Percentiles rank a stretch among this genome's conserved stretches.
phyloP scores from a whole-genome alignment of 2,888 invertebrate species.

The Tyria jacobaeae region DNA sequence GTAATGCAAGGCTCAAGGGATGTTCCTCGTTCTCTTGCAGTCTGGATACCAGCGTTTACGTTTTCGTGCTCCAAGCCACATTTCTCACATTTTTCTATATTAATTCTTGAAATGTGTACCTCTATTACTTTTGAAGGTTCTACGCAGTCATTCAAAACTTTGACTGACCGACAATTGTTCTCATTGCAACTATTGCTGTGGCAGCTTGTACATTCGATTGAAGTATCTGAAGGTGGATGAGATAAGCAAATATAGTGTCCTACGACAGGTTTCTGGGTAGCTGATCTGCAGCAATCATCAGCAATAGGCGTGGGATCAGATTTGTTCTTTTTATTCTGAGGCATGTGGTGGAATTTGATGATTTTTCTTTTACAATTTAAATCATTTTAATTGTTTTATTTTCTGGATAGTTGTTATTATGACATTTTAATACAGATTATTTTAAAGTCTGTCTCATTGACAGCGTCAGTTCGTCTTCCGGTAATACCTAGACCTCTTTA shows the following conservation, averaged over 20 bases:
- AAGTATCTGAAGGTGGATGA: not conserved
- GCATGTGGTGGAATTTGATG: slow-evolving; percentile 4
- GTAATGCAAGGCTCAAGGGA: not conserved
- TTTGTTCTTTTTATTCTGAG: slow-evolving; percentile 1
- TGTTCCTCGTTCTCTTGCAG: not conserved
- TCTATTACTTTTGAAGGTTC: not conserved
- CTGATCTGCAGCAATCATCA: not conserved
- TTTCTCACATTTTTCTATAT: slow-evolving; percentile 5
- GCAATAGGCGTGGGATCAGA: slow-evolving; percentile 6
- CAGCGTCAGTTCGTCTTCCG: not conserved
- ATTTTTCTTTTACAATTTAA: not conserved
- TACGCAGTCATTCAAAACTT: not conserved
- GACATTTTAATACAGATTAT: slow-evolving; percentile 2
- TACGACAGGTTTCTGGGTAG: not conserved
- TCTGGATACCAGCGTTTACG: slow-evolving; percentile 2
- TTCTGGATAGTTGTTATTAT: not conserved
- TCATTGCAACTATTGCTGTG: not conserved
- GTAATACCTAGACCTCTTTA: too few species aligned
- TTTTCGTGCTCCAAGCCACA: not conserved
- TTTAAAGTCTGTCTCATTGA: not conserved
- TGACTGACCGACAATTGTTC: not conserved
- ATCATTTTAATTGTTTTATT: slow-evolving; percentile 3
- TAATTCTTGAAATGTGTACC: not conserved
- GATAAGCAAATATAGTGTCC: slow-evolving; percentile 1
- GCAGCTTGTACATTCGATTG: slow-evolving; percentile 7